Percentiles rank a stretch among this genome's conserved stretches.
Evolutionary conservation across 2,888 invertebrate genomes (phyloP).

Genomic region (Adelognathus sp.): DNA sequence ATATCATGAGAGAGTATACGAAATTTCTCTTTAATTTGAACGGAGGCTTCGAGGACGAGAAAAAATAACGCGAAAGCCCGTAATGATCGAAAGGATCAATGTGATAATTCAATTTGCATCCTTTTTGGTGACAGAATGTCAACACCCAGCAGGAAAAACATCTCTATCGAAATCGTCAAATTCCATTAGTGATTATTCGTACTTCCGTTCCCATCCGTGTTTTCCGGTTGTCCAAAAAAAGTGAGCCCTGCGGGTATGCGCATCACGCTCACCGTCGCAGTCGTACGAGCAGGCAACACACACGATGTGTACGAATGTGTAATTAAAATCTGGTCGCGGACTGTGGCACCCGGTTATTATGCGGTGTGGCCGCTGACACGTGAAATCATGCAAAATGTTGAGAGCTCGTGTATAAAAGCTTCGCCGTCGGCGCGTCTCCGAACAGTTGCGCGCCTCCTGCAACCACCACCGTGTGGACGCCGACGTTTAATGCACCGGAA

Average conservation of each 20-base stretch:
- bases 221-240: no score
- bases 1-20: no score
- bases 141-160: no score
- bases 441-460: slow-evolving; percentile 44
- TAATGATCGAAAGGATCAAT: no score
- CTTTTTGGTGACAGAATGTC: no score
- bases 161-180: background rate
- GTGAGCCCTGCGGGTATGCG: no score
- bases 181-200: background rate
- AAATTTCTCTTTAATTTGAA: no score
- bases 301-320: slow-evolving; percentile 47
- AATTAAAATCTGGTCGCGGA: slow-evolving; percentile 73
- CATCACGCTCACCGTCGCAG: slow-evolving; percentile 1
- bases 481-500: slow-evolving; percentile 73
- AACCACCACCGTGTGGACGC: background rate
- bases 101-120: no score
- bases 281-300: background rate
- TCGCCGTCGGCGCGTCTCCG: slow-evolving; percentile 68
- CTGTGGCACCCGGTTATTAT: slow-evolving; percentile 73
- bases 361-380: slow-evolving; percentile 72
- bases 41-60: no score
- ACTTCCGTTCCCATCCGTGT: background rate
- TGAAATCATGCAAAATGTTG: slow-evolving; percentile 75
- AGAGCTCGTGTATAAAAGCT: slow-evolving; percentile 71
- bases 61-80: no score